Conservation (phyloP, 2,113 vertebrate species). For the Hypomesus transpacificus region DNA sequence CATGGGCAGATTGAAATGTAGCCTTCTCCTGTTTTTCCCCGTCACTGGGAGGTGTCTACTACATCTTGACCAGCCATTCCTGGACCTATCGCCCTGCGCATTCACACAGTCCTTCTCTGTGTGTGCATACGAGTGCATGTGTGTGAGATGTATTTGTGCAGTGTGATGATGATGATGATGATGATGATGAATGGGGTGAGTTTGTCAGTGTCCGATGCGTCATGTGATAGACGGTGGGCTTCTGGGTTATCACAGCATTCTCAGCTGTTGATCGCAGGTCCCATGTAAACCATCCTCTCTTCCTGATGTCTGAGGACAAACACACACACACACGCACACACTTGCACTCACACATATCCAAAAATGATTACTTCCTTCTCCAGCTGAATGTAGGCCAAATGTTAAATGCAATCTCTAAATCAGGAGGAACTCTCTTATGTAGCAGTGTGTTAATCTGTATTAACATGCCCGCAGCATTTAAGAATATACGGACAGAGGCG, state of each 20-base stretch:
- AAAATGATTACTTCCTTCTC: constrained; percentile 24
- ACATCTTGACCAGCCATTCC: constrained; percentile 27
- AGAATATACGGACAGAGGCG: constrained; percentile 40
- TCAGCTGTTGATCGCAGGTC: constrained; percentile 58
- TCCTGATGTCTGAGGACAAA: constrained; percentile 16
- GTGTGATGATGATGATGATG: constrained; percentile 20
- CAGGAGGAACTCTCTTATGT: constrained; percentile 28
- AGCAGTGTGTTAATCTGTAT: constrained; percentile 33
- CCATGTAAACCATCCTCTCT: constrained; percentile 45
- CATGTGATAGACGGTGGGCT: constrained; percentile 43
- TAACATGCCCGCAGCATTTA: constrained; percentile 45
- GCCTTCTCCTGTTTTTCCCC: constrained; percentile 16
- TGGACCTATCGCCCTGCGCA: not conserved
- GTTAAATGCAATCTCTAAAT: constrained; percentile 43
- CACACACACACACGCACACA: constrained; percentile 14
- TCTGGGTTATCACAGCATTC: constrained; percentile 54
- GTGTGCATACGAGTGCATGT: not conserved
- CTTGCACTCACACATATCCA: constrained; percentile 6
- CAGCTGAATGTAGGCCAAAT: constrained; percentile 44
- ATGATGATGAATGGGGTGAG: constrained; percentile 50
- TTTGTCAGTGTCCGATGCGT: constrained; percentile 42
- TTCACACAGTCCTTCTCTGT: not conserved
- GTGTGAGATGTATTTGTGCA: constrained; percentile 15
- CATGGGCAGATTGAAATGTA: not conserved
- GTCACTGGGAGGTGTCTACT: constrained; percentile 21